Conservation (phyloP, 2,888 invertebrate genomes). For the Philereme transversata region DNA sequence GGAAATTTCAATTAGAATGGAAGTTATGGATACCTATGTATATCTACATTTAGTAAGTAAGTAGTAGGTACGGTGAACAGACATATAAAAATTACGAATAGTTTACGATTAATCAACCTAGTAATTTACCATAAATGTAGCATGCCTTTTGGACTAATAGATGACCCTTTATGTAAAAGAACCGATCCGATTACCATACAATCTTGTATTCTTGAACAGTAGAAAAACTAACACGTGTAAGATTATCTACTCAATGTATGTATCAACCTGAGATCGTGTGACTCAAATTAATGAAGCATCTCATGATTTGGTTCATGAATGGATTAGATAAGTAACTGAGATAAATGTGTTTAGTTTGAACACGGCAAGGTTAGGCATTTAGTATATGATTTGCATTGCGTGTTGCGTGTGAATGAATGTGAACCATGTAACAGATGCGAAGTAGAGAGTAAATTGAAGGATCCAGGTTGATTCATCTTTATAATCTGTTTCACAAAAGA, state of each 20-base stretch:
- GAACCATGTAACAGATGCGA: neutral
- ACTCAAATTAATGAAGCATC: conserved; percentile 21
- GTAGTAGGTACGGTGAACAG: too few species aligned
- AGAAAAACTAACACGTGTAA: conserved; percentile 18
- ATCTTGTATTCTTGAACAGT: conserved; percentile 27
- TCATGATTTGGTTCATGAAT: conserved; percentile 21
- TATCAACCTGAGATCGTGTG: conserved; percentile 6
- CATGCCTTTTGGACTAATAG: too few species aligned
- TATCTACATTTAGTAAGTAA: too few species aligned
- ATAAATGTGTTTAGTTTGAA: neutral
- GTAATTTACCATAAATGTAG: too few species aligned
- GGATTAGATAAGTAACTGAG: conserved; percentile 13
- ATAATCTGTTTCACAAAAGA: too few species aligned
- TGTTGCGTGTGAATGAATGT: conserved; percentile 17
- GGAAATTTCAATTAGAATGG: too few species aligned
- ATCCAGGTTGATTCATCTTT: too few species aligned
- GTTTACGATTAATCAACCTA: too few species aligned
- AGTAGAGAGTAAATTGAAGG: conserved; percentile 1
- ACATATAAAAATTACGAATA: too few species aligned
- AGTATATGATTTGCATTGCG: conserved; percentile 1
- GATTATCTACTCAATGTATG: conserved; percentile 15
- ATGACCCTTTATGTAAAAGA: too few species aligned
- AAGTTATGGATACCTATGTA: too few species aligned
- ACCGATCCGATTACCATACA: conserved; percentile 16
- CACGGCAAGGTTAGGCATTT: conserved; percentile 14